A percentile compares a stretch with the other conserved stretches of the same genome.
These are phyloP conservation scores for Polypterus senegalus DNA, from an alignment of 2,113 vertebrate genomes.

Conservation along the genomic window DNA sequence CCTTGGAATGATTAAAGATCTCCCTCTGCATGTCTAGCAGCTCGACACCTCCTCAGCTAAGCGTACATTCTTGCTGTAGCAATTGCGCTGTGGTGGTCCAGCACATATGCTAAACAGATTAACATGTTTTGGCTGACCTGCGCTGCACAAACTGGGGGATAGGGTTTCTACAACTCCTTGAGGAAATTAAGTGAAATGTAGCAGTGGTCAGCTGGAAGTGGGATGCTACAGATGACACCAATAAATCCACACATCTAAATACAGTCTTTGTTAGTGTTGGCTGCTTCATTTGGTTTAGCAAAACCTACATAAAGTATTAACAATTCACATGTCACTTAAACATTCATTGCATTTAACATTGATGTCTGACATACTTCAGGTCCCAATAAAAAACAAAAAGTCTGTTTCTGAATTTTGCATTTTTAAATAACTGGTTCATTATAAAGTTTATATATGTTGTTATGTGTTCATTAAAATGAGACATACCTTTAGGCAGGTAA, in stretches of 20 bases:
- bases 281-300: constrained; percentile 19
- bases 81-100: constrained; percentile 55
- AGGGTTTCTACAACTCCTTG: constrained; percentile 64
- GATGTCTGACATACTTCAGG: too few species aligned
- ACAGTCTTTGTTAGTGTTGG: constrained; percentile 50
- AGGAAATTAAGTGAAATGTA: constrained; percentile 69
- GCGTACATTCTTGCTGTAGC: constrained; percentile 29
- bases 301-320: too few species aligned
- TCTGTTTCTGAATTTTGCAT: too few species aligned
- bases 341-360: too few species aligned
- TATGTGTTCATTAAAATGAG: too few species aligned
- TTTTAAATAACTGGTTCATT: too few species aligned
- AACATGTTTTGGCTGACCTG: constrained; percentile 69
- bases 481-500: too few species aligned
- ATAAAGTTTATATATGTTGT: too few species aligned
- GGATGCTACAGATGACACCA: constrained; percentile 44
- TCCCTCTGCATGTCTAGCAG: not conserved
- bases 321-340: too few species aligned
- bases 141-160: constrained; percentile 55
- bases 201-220: constrained; percentile 54
- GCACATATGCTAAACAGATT: constrained; percentile 87
- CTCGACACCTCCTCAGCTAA: constrained; percentile 12
- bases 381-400: too few species aligned
- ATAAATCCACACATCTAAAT: constrained; percentile 62
- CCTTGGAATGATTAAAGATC: not conserved